These are phyloP conservation scores for Paedocypris sp. DNA, from an alignment of 2,113 vertebrate genomes.

Conservation along the genomic window DNA sequence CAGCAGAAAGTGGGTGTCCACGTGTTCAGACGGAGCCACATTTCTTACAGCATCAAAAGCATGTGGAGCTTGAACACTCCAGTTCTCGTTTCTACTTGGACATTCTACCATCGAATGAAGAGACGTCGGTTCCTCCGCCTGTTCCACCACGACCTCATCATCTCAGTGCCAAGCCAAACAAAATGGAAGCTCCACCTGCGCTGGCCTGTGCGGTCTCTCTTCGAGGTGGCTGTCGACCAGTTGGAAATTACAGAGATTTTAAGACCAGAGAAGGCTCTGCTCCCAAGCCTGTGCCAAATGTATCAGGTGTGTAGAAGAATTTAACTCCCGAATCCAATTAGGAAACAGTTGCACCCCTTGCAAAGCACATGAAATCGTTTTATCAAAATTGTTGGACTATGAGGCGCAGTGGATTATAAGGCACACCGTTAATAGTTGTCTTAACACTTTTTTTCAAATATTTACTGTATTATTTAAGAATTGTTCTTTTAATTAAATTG, in stretches of 20 bases:
- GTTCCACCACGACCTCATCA: slow-evolving; percentile 17
- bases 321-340: neutral
- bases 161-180: neutral
- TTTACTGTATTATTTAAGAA: no score
- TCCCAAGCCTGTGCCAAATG: neutral
- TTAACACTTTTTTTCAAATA: no score
- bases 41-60: neutral
- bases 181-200: neutral
- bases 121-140: neutral
- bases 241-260: neutral
- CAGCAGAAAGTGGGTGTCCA: neutral
- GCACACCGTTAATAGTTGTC: no score
- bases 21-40: neutral
- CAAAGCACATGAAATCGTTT: neutral
- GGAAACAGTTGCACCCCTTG: no score
- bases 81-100: slow-evolving; percentile 22
- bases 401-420: no score
- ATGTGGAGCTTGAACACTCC: neutral
- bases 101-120: slow-evolving; percentile 23
- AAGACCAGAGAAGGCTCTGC: neutral
- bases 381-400: no score
- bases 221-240: slow-evolving; percentile 22
- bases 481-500: no score
- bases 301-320: slow-evolving; percentile 5
- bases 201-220: slow-evolving; percentile 26